Conservation (phyloP, 1,140 invertebrate species). For the Plutomurus gul region DNA sequence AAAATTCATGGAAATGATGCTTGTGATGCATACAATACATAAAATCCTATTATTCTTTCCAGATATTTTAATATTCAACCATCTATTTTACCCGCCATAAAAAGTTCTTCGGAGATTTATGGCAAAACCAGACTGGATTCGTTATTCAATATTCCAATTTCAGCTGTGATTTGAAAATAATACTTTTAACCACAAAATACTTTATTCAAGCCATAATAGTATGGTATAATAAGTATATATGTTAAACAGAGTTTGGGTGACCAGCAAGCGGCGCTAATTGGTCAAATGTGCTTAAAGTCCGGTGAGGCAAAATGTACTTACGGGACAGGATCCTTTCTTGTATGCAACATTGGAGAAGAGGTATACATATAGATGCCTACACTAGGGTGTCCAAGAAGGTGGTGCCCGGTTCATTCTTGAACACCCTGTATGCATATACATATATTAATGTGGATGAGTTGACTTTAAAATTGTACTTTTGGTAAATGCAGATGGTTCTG, state of each 20-base stretch:
- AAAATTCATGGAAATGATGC: no score
- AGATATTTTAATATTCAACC: conserved; percentile 87
- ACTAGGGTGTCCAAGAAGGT: no score
- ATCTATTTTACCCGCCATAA: conserved; percentile 82
- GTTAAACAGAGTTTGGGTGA: conserved; percentile 80
- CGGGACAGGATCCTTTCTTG: conserved; percentile 92
- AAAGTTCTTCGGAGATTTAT: conserved; percentile 89
- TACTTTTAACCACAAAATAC: not conserved
- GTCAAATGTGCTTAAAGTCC: conserved; percentile 80
- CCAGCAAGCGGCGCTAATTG: conserved; percentile 91
- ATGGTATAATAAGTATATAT: not conserved
- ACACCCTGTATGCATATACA: not conserved
- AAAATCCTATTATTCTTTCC: no score
- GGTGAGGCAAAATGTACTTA: conserved; percentile 93
- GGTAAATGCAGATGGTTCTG: conserved; percentile 66
- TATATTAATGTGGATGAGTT: not conserved
- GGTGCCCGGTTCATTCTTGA: not conserved
- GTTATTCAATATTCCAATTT: conserved; percentile 81
- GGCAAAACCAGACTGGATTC: conserved; percentile 73
- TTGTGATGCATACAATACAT: no score
- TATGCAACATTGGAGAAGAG: conserved; percentile 89
- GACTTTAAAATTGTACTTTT: not conserved
- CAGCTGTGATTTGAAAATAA: conserved; percentile 68
- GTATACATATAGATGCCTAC: no score
- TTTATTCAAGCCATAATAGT: not conserved